Evolutionary conservation across 2,797 vertebrate genomes (phyloP).

Genomic region (Enteromius fasciolatus): DNA sequence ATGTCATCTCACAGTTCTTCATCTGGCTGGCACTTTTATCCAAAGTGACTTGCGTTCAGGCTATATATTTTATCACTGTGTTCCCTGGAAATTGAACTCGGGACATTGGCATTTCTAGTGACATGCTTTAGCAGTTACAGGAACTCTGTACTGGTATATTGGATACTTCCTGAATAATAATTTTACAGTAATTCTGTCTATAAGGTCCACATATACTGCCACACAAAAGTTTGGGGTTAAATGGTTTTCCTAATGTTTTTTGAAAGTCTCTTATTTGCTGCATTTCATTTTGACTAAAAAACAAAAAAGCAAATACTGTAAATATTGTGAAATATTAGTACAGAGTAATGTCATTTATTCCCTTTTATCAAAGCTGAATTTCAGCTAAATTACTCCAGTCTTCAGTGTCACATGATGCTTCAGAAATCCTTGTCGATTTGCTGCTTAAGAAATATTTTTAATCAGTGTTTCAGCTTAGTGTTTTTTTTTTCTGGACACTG

Average conservation of each 20-base stretch:
- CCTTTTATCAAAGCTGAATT: neutral
- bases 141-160: neutral
- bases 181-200: neutral
- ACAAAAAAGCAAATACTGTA: too few species aligned
- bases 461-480: neutral
- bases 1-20: constrained; percentile 17
- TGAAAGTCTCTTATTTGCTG: neutral
- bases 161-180: neutral
- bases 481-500: neutral
- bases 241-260: neutral
- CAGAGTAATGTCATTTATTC: neutral
- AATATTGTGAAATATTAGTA: neutral
- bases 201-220: neutral
- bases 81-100: neutral
- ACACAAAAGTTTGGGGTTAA: neutral
- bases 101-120: neutral
- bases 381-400: neutral
- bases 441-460: neutral
- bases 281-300: neutral
- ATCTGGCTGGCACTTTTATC: constrained; percentile 4
- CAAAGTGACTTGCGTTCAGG: neutral
- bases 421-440: neutral
- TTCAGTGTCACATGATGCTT: neutral
- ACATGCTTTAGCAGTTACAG: neutral
- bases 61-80: neutral